phyloP scores from a whole-genome alignment of 2,113 vertebrate genomes.

The Pimephales promelas region DNA sequence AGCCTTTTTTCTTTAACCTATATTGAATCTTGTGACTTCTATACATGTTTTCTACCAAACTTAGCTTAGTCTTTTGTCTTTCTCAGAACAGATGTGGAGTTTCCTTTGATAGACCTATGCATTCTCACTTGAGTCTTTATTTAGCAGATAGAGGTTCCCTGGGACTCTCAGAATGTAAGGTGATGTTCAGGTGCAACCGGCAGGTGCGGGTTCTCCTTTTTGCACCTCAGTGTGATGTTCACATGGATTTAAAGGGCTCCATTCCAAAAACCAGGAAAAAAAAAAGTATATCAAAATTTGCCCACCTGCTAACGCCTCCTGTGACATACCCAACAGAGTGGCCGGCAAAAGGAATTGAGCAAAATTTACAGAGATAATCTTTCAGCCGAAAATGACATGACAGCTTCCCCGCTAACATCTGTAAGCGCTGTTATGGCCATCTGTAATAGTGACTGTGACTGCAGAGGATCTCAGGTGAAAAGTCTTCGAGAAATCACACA shows the following conservation, averaged over 20 bases:
- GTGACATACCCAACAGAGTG: neutral
- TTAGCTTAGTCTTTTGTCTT: neutral
- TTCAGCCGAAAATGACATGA: conserved; percentile 11
- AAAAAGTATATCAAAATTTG: conserved; percentile 14
- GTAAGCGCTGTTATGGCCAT: neutral
- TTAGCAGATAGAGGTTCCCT: conserved; percentile 12
- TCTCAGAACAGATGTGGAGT: neutral
- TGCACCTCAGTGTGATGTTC: conserved; percentile 31
- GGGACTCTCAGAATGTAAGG: conserved; percentile 21
- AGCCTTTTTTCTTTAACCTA: conserved; percentile 9
- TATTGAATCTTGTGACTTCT: conserved; percentile 24
- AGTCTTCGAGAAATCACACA: conserved; percentile 12
- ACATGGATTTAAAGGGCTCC: conserved; percentile 38
- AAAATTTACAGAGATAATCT: conserved; percentile 6
- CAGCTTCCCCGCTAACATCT: conserved; percentile 11
- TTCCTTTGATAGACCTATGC: conserved; percentile 11
- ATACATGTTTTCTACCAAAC: conserved; percentile 19
- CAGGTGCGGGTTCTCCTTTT: conserved; percentile 57
- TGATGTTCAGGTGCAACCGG: conserved; percentile 26
- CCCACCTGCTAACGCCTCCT: neutral
- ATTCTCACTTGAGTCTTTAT: conserved; percentile 15
- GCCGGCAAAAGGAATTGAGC: neutral
- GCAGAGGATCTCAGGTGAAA: neutral
- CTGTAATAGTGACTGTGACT: conserved; percentile 26
- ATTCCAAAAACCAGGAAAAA: conserved; percentile 9